Evolutionary conservation across 1,140 invertebrate species (phyloP), one percentile per base, ranked within the genome.

Genomic region (Lasioglossum baleicum): DNA sequence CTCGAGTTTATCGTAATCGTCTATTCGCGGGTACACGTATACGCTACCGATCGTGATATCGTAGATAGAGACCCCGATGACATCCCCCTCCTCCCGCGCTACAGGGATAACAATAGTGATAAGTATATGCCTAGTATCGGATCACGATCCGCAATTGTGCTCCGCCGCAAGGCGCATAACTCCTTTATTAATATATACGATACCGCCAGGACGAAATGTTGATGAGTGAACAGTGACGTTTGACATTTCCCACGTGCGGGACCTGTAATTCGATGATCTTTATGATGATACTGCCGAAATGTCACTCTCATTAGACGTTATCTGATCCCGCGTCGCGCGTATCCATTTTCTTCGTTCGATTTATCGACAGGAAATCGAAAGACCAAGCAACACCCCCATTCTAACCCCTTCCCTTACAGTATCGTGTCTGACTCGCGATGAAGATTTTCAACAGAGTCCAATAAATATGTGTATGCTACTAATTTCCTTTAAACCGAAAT

Each of bases 41-140:
- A 61, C 75, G 51, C 84, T 86, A 86, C 84, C 40, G 84, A 85
- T 86, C 84, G 84, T 70, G 76, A 84, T 84, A 84, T 69, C 74
- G 66, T 51, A 65, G 42, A 56, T 58, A 82, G 69, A 82, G 69
- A 83, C 64, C 81, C 67, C 80, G 80, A 85, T 61, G 80, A 85
- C 83, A 85, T 85, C 75, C 80, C 56, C 53, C 56, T 15, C 17
- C 51, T 20, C 17, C 51, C 15, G 5, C 5, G 51, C 17, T 15
- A 3, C 7, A 35, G n/a, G 66, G 80, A 85, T 85, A 85, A 85
- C 83, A 85, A 85, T 76, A 64, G 66, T 81, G 73, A 81, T 85
- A 85, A 85, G 83, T 85, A 85, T 81, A 76, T 51, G 69, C 56
- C 70, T 61, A 72, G 70, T 85, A 81, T 82, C 71, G 71, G 61